These are phyloP conservation scores for Chaitophorus viminalis DNA, from an alignment of 2,888 invertebrate genomes.

Conservation along the genomic window DNA sequence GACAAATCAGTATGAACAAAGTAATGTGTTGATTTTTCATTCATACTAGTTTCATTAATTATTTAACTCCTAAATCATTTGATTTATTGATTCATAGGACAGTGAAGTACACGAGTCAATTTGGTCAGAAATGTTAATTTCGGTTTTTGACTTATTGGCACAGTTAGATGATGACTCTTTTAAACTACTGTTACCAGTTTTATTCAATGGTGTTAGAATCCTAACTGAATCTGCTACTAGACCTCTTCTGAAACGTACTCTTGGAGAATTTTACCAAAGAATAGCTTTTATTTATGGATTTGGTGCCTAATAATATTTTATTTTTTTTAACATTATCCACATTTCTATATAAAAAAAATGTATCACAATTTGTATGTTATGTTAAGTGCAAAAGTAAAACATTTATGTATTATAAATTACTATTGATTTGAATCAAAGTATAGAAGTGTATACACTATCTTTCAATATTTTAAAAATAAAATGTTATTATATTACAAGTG, in stretches of 20 bases:
- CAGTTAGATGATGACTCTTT: slow-evolving; percentile 70
- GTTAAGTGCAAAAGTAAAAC: neutral
- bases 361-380: neutral
- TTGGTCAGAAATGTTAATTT: slow-evolving; percentile 86
- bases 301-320: slow-evolving; percentile 64
- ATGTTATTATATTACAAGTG: neutral
- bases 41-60: neutral
- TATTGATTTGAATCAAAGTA: neutral
- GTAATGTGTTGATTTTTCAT: slow-evolving; percentile 68
- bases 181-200: slow-evolving; percentile 71
- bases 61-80: slow-evolving; percentile 7
- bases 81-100: slow-evolving; percentile 71
- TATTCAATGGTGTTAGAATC: slow-evolving; percentile 71
- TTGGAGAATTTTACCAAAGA: slow-evolving; percentile 71
- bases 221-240: slow-evolving; percentile 72
- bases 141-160: slow-evolving; percentile 78
- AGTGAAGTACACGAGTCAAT: slow-evolving; percentile 84
- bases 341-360: too few species aligned
- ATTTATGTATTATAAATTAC: neutral
- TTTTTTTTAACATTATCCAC: too few species aligned
- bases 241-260: slow-evolving; percentile 70
- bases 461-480: neutral
- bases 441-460: neutral
- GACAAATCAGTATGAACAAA: slow-evolving; percentile 83
- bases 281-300: slow-evolving; percentile 70